These are phyloP conservation scores for Pteronura brasiliensis DNA, from an alignment of 2,113 vertebrate genomes.

Conservation along the genomic window DNA sequence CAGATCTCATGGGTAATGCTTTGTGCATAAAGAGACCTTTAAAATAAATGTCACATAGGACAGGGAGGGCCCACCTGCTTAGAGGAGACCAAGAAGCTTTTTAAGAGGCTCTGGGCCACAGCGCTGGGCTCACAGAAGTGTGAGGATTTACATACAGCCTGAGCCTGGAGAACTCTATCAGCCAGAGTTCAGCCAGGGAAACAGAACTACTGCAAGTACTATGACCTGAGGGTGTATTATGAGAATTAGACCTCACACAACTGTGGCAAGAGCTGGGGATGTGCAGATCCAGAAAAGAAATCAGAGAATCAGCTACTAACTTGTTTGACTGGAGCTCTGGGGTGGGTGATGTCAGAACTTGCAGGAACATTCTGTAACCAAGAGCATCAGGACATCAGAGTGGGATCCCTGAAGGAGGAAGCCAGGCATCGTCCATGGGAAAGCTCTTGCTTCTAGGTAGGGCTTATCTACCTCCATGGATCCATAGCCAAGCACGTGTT, in stretches of 20 bases:
- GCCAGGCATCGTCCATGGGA: not conserved
- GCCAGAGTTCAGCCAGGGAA: not conserved
- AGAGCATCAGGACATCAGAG: not conserved
- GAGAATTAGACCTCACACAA: not conserved
- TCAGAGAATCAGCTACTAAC: not conserved
- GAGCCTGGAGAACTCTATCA: not conserved
- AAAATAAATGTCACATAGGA: slow-evolving; percentile 37
- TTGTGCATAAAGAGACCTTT: slow-evolving; percentile 27
- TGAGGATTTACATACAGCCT: not conserved
- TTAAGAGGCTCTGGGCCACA: not conserved
- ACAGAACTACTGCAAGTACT: not conserved
- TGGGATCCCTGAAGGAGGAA: not conserved
- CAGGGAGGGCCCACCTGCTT: not conserved
- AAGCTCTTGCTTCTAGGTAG: not conserved
- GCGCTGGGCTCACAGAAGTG: not conserved
- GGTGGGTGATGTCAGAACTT: not conserved
- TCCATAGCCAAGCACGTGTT: not conserved
- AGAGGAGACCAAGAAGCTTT: not conserved
- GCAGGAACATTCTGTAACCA: not conserved
- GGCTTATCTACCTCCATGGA: not conserved
- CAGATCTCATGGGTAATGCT: not conserved
- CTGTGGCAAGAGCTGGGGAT: not conserved
- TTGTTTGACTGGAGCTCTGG: not conserved
- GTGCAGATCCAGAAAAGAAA: not conserved
- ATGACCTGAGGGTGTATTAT: not conserved